Base-by-base conservation (phyloP, 1,140 invertebrate genomes). In the Drosophila quadrilineata region DNA sequence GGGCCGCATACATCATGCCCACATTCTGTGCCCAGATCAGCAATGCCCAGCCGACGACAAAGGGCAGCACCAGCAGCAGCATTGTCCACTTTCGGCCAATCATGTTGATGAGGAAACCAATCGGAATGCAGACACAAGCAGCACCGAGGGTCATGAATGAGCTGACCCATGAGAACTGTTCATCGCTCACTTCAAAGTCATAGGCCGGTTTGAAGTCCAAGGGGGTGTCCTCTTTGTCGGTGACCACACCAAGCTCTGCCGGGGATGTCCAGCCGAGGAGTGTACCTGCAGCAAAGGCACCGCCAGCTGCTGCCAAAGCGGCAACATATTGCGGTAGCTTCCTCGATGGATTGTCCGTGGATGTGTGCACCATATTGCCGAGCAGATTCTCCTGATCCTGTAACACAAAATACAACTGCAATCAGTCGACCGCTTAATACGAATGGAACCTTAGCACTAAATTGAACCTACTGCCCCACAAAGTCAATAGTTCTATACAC, bases 181-280 rank as follows among this genome's bases (percentile, higher is more conserved):
- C 80, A 0, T 60, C 5, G 0, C 80, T 88, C 0, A 94, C 89
- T 0, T 74, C 1, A 45, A 95, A 92, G 38, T 89, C 69, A 75
- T 94, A 94, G 45, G 91, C 88, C 19, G 88, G 87, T 3, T 66
- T 14, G n/a, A n/a, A n/a, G n/a, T n/a, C n/a, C n/a, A n/a, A n/a
- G n/a, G n/a, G n/a, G n/a, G n/a, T n/a, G n/a, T n/a, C n/a, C n/a
- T n/a, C n/a, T 0, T 29, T 12, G 1, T 17, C 16, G 56, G 90
- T 80, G 1, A 90, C 89, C n/a, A 84, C 41, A 8, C 26, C 31
- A 6, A 91, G 46, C 33, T 93, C 90, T 2, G 94, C 94, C 4
- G 95, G 93, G 0, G 95, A 94, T 2, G 95, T 93, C 94, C 95
- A 97, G 12, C 92, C 95, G 2, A 96, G 88, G 10, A 93, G 91